phyloP scores from a whole-genome alignment of 2,113 vertebrate species.

The Mesocricetus auratus region DNA sequence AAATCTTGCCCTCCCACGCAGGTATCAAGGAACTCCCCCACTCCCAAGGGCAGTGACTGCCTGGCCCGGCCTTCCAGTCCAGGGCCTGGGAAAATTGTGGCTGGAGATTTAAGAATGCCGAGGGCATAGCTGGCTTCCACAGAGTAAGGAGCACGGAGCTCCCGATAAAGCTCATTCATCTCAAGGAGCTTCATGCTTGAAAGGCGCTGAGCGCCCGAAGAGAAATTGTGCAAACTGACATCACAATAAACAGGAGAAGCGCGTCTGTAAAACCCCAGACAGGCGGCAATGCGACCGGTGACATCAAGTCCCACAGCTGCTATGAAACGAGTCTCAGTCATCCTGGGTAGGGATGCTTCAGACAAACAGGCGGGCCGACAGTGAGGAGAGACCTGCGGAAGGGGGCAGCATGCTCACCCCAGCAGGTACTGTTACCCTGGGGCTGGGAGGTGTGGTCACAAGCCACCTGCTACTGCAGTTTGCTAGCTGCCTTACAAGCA shows the following conservation, averaged over 20 bases:
- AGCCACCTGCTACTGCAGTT: not conserved
- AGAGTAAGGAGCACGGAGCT: slow-evolving; percentile 26
- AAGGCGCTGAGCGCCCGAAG: slow-evolving; percentile 49
- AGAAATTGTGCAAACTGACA: slow-evolving; percentile 71
- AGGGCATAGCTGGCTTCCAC: slow-evolving; percentile 51
- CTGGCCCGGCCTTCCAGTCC: slow-evolving; percentile 40
- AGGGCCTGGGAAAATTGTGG: slow-evolving; percentile 47
- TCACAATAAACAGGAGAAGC: slow-evolving; percentile 67
- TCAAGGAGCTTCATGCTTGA: slow-evolving; percentile 65
- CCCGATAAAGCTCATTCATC: slow-evolving; percentile 58
- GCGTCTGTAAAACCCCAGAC: slow-evolving; percentile 65
- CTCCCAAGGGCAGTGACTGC: not conserved
- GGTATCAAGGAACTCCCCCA: not conserved
- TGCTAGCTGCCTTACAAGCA: not conserved
- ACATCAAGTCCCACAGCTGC: slow-evolving; percentile 38
- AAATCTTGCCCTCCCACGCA: not conserved
- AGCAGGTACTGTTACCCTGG: rapidly evolving
- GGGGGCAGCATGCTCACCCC: not conserved
- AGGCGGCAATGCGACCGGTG: not conserved
- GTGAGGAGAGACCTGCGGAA: not conserved
- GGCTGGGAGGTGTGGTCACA: not conserved
- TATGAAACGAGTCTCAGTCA: not conserved
- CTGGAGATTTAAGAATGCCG: slow-evolving; percentile 56
- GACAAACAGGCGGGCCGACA: not conserved
- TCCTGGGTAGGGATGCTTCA: not conserved